Percentiles rank a stretch among this genome's conserved stretches.
Conservation (phyloP, 1,140 invertebrate genomes). For the Asbolus verrucosus region DNA sequence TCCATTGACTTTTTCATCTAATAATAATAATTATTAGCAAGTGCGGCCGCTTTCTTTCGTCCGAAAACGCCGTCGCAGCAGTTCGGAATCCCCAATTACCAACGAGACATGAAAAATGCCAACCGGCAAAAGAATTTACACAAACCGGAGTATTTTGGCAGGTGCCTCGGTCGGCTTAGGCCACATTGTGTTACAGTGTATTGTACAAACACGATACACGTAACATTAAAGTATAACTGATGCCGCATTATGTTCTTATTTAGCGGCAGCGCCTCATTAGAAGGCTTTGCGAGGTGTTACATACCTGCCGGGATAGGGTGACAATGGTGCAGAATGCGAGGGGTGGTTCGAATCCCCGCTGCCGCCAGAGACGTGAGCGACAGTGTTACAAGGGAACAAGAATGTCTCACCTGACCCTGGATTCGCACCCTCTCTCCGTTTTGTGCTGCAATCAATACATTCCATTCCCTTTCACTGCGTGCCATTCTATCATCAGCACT, state of each 20-base stretch:
- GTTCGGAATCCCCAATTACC: neutral
- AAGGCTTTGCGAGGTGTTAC: slow-evolving; percentile 40
- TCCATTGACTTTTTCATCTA: too few species aligned
- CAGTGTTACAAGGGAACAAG: slow-evolving; percentile 48
- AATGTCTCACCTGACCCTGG: slow-evolving; percentile 48
- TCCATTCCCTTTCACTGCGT: slow-evolving; percentile 47
- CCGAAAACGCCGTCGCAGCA: neutral
- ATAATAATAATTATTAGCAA: neutral
- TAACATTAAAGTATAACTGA: slow-evolving; percentile 28
- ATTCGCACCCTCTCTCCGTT: slow-evolving; percentile 42
- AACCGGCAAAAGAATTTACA: neutral
- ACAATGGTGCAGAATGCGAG: slow-evolving; percentile 37
- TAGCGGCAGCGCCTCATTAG: slow-evolving; percentile 32
- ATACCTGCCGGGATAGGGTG: slow-evolving; percentile 41
- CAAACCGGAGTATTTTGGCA: neutral
- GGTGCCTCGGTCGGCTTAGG: too few species aligned
- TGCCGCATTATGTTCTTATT: slow-evolving; percentile 30
- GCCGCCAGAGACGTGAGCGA: slow-evolving; percentile 33
- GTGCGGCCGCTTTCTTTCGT: neutral
- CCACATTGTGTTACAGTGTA: neutral
- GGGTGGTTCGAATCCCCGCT: slow-evolving; percentile 5
- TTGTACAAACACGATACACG: slow-evolving; percentile 4
- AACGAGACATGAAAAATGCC: neutral
- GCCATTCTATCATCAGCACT: slow-evolving; percentile 27
- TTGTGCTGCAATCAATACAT: slow-evolving; percentile 44